Evolutionary conservation across 2,113 vertebrate genomes (phyloP), one percentile per base, ranked within the genome.

Genomic region (Motacilla tschutschensis): DNA sequence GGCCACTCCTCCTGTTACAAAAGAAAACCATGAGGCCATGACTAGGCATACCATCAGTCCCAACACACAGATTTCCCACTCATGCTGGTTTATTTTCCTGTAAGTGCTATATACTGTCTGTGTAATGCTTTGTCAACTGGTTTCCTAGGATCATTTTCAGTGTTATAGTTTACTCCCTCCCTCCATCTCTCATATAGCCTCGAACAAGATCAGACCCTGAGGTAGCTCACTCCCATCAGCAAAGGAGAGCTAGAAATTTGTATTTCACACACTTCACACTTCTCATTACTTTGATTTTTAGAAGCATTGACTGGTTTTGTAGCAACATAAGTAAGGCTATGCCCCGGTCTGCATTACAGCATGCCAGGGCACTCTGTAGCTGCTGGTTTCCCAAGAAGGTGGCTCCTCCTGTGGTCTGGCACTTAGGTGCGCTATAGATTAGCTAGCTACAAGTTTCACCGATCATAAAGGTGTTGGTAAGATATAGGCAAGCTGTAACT

Each of bases 331-430:
- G 19, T 9, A 50, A 65, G 43, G 53, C 20, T 31, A 53, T 36
- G 44, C 8, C 17, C 55, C 4, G 1, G 13, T 54, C 21, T 55
- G 25, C 40, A 29, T 35, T 44, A 65, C 4, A 43, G 33, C 18
- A 38, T 29, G 18, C 24, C 25, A 29, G 44, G 44, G 28, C n/a
- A 66, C 15, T 1, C 7, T 24, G 7, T 2, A 77, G 29, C 16
- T 0, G 0, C 51, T 51, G 33, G 5, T 44, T 89, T 70, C 41
- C 36, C 19, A 35, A 18, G 19, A 15, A 72, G 5, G 22, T 2
- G 9, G 4, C 33, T 85, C 12, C 25, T 90, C 24, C 18, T 14
- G 1, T 1, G 4, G 54, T 43, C 41, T 41, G 33, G 40, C 46
- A 83, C 31, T 18, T n/a, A 79, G 13, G 5, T 59, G 25, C 4